Percentiles rank a stretch among this genome's conserved stretches.
These are phyloP conservation scores for Lanius collurio DNA, from an alignment of 2,113 vertebrate species.

Conservation along the genomic window DNA sequence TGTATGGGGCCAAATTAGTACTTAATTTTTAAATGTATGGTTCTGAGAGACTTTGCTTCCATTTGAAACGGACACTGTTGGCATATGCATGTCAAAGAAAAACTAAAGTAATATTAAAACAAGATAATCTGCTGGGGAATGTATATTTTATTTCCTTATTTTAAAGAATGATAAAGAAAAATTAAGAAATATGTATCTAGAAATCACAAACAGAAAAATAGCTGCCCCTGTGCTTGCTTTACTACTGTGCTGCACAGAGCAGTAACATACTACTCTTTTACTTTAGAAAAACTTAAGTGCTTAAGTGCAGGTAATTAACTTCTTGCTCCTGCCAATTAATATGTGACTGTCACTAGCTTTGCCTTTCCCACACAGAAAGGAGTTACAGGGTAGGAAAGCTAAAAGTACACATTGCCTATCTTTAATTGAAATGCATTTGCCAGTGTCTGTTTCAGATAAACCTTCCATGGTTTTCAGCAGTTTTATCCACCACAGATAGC, in stretches of 20 bases:
- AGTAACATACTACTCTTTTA: not conserved
- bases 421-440: not conserved
- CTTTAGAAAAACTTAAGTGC: not conserved
- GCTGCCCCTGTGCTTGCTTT: not conserved
- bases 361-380: not conserved
- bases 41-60: not conserved
- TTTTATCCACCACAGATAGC: not conserved
- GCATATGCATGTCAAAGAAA: not conserved
- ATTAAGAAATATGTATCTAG: not conserved
- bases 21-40: not conserved
- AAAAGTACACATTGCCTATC: not conserved
- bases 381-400: not conserved
- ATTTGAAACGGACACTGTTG: not conserved
- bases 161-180: not conserved
- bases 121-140: not conserved
- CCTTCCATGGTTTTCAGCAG: not conserved
- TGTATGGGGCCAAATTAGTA: not conserved
- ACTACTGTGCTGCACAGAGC: not conserved
- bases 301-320: not conserved
- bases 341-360: not conserved
- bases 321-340: not conserved
- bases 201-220: not conserved
- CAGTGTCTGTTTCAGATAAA: not conserved
- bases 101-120: not conserved
- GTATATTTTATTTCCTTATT: not conserved